These are phyloP conservation scores for Smithornis capensis DNA, from an alignment of 2,113 vertebrate species.

Conservation along the genomic window DNA sequence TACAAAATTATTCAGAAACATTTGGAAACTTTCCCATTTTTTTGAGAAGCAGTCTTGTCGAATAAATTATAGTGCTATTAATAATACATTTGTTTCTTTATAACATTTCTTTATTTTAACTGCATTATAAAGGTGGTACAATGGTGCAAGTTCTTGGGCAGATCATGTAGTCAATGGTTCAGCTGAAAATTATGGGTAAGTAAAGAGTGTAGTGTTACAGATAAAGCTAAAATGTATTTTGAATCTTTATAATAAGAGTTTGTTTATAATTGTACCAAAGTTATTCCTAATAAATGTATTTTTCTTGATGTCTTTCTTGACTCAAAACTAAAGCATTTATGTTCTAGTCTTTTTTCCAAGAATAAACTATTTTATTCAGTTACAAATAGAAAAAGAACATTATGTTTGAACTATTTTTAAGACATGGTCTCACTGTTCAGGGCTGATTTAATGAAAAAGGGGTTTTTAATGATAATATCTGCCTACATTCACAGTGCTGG, in stretches of 20 bases:
- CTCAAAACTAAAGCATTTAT: background rate
- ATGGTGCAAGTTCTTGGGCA: conserved; percentile 78
- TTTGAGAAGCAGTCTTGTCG: background rate
- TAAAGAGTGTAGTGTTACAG: conserved; percentile 50
- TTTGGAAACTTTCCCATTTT: background rate
- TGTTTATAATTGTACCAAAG: background rate
- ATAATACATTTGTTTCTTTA: background rate
- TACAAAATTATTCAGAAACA: background rate
- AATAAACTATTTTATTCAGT: background rate
- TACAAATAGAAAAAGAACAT: background rate
- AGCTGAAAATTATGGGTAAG: conserved; percentile 75
- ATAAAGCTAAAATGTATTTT: conserved; percentile 9
- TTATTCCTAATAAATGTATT: background rate
- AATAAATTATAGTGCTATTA: conserved; percentile 1
- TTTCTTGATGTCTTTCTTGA: background rate
- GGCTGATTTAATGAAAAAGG: background rate
- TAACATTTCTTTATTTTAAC: conserved; percentile 72
- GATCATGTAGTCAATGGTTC: conserved; percentile 79
- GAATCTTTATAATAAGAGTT: background rate
- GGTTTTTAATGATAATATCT: background rate
- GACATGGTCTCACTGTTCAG: background rate
- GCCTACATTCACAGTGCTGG: background rate
- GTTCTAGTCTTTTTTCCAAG: background rate
- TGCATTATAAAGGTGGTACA: conserved; percentile 75
- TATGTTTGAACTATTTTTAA: conserved; percentile 24